phyloP scores from a whole-genome alignment of 2,888 invertebrate genomes.

The Megaustenia siamemsis region DNA sequence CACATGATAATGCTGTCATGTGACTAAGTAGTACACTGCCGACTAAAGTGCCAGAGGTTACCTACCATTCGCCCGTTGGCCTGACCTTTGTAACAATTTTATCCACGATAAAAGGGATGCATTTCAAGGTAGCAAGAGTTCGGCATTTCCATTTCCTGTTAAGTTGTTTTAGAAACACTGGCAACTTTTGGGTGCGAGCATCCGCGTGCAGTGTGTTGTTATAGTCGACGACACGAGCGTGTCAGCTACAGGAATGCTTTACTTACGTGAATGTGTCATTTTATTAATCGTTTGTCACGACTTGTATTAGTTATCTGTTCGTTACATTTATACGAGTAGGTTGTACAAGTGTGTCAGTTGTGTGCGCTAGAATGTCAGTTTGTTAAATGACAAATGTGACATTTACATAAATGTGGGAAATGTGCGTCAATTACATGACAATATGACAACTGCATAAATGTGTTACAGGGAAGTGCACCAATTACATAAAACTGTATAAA shows the following conservation, averaged over 20 bases:
- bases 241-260: neutral
- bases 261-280: neutral
- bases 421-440: too few species aligned
- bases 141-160: neutral
- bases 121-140: neutral
- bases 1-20: too few species aligned
- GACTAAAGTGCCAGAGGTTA: neutral
- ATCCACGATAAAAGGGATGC: neutral
- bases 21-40: neutral
- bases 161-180: neutral
- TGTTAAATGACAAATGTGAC: too few species aligned
- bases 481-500: too few species aligned
- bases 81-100: conserved; percentile 22
- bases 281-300: neutral
- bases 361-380: neutral
- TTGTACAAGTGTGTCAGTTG: neutral
- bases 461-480: too few species aligned
- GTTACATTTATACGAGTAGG: neutral
- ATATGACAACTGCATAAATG: too few species aligned
- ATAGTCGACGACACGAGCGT: neutral
- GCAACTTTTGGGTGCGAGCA: neutral
- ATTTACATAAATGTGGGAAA: neutral
- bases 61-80: neutral
- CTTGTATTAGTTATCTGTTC: neutral
- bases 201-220: neutral